Base-by-base conservation (phyloP, 2,113 vertebrate genomes). In the Rhodinocichla rosea region DNA sequence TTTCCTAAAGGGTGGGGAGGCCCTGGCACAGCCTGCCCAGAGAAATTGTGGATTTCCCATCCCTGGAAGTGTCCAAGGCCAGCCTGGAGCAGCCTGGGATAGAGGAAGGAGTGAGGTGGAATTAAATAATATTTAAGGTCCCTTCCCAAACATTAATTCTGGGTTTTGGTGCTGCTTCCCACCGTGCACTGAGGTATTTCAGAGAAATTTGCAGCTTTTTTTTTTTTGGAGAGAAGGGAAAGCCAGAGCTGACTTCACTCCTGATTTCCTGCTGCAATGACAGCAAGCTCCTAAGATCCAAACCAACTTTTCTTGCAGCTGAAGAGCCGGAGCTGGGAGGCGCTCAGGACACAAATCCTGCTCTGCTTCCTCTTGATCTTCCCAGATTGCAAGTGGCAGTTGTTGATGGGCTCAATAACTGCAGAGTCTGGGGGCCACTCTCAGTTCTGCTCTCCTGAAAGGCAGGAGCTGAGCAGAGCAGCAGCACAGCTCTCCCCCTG, bases 321-420 rank as follows among this genome's bases (percentile, higher is more conserved):
- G 0, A 7, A 19, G 12, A 60, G 8, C 15, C 5, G 11, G 45
- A 11, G 44, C 2, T 42, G 1, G 3, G 65, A 45, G 79, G 32
- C 2, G 1, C 62, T 78, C 3, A 0, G 73, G 37, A 9, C 13
- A 3, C 40, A 5, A 7, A n/a, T 2, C 32, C 91, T 75, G 86
- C 80, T 92, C 53, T 44, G 73, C 78, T 39, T 24, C 0, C 26
- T 0, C 75, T 70, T 11, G 37, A 49, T 89, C 64, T 28, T 1
- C 32, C 0, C 15, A 47, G 92, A 93, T 93, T 94, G 50, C 59
- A 12, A 69, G 86, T 69, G 92, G 93, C 93, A 91, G 96, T 11
- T 89, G 93, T 45, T 95, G 89, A 83, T 49, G 91, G 89, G 40
- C 85, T 90, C n/a, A 45, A 24, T 63, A 56, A 69, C 7, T 2